Conservation (phyloP, 2,888 invertebrate genomes). For the Diploptera punctata region DNA sequence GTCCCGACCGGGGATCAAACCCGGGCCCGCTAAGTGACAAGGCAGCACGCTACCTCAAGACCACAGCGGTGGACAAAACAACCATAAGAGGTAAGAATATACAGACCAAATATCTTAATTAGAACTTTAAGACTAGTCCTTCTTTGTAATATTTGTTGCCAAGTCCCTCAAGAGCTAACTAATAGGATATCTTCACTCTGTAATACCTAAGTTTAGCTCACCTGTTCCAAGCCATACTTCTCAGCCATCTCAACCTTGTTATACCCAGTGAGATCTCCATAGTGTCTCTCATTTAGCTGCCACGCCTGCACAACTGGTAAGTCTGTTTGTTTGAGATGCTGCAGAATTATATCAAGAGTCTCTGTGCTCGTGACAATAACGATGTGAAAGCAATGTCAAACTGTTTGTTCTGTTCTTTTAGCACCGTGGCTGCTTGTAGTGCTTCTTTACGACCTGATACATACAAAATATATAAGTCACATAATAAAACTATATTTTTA, state of each 20-base stretch:
- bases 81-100: too few relatives aligned
- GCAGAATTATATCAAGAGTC: constrained; percentile 50
- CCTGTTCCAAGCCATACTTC: constrained; percentile 54
- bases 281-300: constrained; percentile 55
- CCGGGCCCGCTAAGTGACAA: too few relatives aligned
- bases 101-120: too few relatives aligned
- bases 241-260: constrained; percentile 54
- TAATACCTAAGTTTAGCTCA: constrained; percentile 38
- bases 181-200: too few relatives aligned
- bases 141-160: too few relatives aligned
- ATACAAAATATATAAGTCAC: too few relatives aligned
- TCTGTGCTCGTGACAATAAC: constrained; percentile 52
- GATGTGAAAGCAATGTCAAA: constrained; percentile 54
- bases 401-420: constrained; percentile 50
- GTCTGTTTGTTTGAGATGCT: constrained; percentile 50
- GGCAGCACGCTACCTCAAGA: too few relatives aligned
- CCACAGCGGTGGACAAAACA: too few relatives aligned
- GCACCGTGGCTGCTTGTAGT: constrained; percentile 50
- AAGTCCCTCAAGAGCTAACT: too few relatives aligned
- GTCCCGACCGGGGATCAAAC: too few relatives aligned
- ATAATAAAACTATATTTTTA: too few relatives aligned
- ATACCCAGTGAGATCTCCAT: constrained; percentile 54
- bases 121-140: too few relatives aligned
- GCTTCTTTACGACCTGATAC: constrained; percentile 52
- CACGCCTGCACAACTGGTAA: constrained; percentile 51